Percentiles rank a stretch among this genome's conserved stretches.
Conservation (phyloP, 1,140 invertebrate species). For the Drosophila oshimai region DNA sequence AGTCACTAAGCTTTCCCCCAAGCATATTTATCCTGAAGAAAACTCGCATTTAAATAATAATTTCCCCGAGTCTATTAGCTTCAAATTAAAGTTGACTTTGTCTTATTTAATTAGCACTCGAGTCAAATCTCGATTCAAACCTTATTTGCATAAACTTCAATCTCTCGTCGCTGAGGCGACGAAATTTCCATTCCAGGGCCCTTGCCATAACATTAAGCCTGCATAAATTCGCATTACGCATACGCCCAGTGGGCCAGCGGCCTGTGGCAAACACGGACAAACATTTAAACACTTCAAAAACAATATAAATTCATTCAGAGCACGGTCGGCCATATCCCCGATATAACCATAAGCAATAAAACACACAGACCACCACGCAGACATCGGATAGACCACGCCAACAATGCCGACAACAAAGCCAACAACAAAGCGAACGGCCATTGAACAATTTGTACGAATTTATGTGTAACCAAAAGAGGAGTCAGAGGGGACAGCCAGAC, state of each 20-base stretch:
- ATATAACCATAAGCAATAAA: slow-evolving; percentile 75
- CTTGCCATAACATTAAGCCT: slow-evolving; percentile 42
- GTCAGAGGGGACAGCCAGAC: background rate
- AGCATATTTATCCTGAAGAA: background rate
- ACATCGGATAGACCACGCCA: slow-evolving; percentile 47
- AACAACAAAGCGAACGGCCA: slow-evolving; percentile 45
- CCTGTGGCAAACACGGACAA: slow-evolving; percentile 44
- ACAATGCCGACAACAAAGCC: slow-evolving; percentile 26
- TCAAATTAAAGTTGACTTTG: slow-evolving; percentile 26
- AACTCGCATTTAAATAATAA: background rate
- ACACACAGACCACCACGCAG: slow-evolving; percentile 53
- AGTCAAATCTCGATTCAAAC: slow-evolving; percentile 14
- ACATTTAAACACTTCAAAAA: slow-evolving; percentile 73
- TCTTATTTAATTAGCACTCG: slow-evolving; percentile 34
- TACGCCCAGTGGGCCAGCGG: slow-evolving; percentile 20
- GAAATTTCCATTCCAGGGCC: slow-evolving; percentile 35
- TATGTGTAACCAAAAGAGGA: slow-evolving; percentile 27
- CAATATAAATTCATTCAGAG: slow-evolving; percentile 76
- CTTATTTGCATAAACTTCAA: slow-evolving; percentile 36
- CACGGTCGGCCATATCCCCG: slow-evolving; percentile 35
- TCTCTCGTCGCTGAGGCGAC: slow-evolving; percentile 14
- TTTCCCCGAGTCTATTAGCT: background rate
- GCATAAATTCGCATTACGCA: slow-evolving; percentile 46
- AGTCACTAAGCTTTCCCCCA: too few species aligned
- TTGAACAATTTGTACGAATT: slow-evolving; percentile 67